These are phyloP conservation scores for Prorops nasuta DNA, from an alignment of 1,140 invertebrate species.

Conservation along the genomic window DNA sequence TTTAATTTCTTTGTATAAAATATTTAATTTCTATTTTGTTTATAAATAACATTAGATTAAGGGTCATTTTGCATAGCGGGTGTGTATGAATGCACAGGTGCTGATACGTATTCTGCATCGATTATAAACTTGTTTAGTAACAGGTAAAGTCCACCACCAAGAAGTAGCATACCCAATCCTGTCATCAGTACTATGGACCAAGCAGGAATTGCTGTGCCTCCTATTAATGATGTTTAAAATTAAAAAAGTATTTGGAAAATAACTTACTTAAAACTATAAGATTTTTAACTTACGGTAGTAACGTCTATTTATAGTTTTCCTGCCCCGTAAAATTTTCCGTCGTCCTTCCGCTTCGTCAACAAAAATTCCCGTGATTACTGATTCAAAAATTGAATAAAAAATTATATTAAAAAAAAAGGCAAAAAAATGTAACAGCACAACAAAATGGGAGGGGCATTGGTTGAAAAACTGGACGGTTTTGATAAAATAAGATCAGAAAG, in stretches of 20 bases:
- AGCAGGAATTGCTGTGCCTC: constrained; percentile 66
- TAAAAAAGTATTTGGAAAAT: no score
- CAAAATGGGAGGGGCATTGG: not conserved
- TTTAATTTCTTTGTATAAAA: not conserved
- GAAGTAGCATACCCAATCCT: constrained; percentile 64
- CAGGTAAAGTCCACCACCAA: constrained; percentile 66
- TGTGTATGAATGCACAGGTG: constrained; percentile 38
- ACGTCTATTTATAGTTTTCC: constrained; percentile 70
- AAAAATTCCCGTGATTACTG: constrained; percentile 65
- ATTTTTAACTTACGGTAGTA: constrained; percentile 69
- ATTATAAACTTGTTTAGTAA: constrained; percentile 67
- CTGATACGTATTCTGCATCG: constrained; percentile 33
- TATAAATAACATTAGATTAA: constrained; percentile 10
- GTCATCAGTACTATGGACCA: constrained; percentile 70
- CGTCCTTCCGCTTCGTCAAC: constrained; percentile 68
- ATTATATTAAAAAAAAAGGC: constrained; percentile 10
- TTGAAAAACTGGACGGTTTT: constrained; percentile 3
- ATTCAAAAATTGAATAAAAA: constrained; percentile 16
- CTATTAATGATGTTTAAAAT: constrained; percentile 50
- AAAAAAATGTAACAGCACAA: not conserved
- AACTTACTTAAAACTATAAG: no score
- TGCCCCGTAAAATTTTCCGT: constrained; percentile 70
- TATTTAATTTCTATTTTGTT: constrained; percentile 1
- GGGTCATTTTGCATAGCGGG: constrained; percentile 47
- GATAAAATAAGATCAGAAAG: not conserved